These are phyloP conservation scores for Oceanites oceanicus DNA, from an alignment of 2,113 vertebrate species.

Conservation along the genomic window DNA sequence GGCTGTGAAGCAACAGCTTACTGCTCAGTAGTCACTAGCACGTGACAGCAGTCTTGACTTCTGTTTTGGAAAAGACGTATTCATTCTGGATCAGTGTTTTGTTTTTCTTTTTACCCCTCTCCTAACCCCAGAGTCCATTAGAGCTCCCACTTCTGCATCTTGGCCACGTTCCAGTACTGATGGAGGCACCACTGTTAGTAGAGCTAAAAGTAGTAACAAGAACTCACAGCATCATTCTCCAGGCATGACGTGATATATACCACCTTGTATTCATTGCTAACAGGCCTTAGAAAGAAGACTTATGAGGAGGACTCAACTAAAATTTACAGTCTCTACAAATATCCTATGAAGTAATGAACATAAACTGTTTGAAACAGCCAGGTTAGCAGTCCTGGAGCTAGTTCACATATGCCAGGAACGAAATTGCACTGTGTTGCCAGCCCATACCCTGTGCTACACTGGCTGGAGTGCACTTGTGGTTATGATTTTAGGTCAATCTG, in stretches of 20 bases:
- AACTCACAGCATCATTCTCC: background rate
- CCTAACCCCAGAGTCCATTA: background rate
- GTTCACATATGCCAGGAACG: background rate
- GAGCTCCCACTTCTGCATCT: background rate
- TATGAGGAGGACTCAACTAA: background rate
- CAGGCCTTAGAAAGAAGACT: background rate
- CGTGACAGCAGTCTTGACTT: background rate
- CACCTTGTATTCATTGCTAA: background rate
- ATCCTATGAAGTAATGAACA: background rate
- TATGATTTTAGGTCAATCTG: background rate
- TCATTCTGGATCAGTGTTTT: background rate
- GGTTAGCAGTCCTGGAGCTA: background rate
- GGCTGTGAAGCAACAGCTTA: background rate
- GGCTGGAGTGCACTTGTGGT: background rate
- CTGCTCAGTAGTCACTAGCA: background rate
- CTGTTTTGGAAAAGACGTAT: background rate
- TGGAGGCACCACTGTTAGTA: background rate
- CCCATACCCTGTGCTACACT: background rate
- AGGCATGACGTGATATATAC: fast-evolving
- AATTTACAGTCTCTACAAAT: background rate
- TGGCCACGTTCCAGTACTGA: no score
- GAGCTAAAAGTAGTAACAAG: background rate
- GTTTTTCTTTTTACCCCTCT: background rate
- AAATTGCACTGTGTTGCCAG: background rate
- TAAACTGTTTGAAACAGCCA: background rate